These are phyloP conservation scores for crab-eating macaque (Macaca fascicularis) DNA, from an alignment of 2,113 vertebrate species.

Conservation along the genomic window T2T-MFA8v1.1 NC_088375.1:173550501-173551000, in stretches of 20 bases:
- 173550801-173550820: background rate
- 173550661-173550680: background rate
- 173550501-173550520: background rate
- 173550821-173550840: background rate
- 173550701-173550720: background rate
- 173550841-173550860: conserved; percentile 27
- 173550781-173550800: background rate
- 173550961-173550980: background rate
- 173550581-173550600: background rate
- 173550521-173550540: background rate
- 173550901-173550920: background rate
- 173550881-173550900: conserved; percentile 20
- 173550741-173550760: background rate
- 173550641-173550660: background rate
- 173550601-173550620: background rate
- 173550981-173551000: background rate
- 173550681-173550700: background rate
- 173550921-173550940: background rate
- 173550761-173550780: background rate
- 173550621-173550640: background rate
- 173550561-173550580: background rate
- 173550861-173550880: conserved; percentile 16
- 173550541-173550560: background rate
- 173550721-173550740: background rate
- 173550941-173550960: background rate